Base-by-base conservation (phyloP, 2,797 vertebrate genomes). In the Periophthalmus magnuspinnatus region DNA sequence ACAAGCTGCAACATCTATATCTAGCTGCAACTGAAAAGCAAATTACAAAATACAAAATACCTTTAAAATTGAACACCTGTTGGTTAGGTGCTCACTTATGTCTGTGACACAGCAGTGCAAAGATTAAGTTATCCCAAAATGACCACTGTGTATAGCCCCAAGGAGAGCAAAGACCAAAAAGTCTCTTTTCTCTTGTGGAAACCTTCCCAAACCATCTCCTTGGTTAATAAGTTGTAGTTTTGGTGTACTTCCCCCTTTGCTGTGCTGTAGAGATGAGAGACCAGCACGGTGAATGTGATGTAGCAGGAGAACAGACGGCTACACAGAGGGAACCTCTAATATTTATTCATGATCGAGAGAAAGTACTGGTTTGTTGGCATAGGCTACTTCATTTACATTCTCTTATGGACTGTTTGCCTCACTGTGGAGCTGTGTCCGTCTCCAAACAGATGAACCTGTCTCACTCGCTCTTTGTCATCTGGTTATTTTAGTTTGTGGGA, bases 381-480 rank as follows among this genome's bases (percentile, higher is more conserved):
- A 92, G 86, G 88, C 86, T 87, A 89, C 91, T 94, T 95, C 88
- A 92, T 95, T 93, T 92, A 89, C 89, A 92, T 93, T 84, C 80
- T 83, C 81, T 93, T 93, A 94, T 91, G 84, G 90, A 92, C 89
- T 93, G 81, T 91, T 90, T 90, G 86, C 76, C 81, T 77, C 87
- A 72, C 86, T 78, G 81, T 76, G 84, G 86, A 87, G 89, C 85
- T 84, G 78, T 77, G 84, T 89, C 85, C 62, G 61, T 90, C 85
- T 86, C 80, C 86, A 74, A 80, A 83, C 65, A 88, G 89, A 91
- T 91, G 89, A 86, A 91, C 80, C 90, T 91, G 91, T 93, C 91
- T 84, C 10, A 57, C 76, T 87, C 84, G 81, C 87, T 91, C 65
- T 70, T 59, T 88, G 88, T 91, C 91, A 88, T 41, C 59, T 70